Base-by-base conservation (phyloP, 1,140 invertebrate species). In the Halotydeus destructor region DNA sequence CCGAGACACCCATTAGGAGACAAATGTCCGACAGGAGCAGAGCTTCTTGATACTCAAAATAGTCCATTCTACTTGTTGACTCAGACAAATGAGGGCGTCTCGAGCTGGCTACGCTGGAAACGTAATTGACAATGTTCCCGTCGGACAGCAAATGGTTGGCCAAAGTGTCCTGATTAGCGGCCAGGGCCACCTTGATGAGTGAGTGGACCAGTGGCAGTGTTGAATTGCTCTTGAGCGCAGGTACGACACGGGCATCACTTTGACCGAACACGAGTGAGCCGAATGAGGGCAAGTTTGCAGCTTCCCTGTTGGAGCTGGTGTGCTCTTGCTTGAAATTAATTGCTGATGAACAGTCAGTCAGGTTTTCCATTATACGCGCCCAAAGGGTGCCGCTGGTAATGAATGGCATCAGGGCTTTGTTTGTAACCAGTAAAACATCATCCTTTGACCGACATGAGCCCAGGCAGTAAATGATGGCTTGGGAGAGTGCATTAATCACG, bases 41-140 rank as follows among this genome's bases (percentile, higher is more conserved):
- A n/a, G n/a, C n/a, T n/a, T n/a, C n/a, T n/a, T n/a, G n/a, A n/a
- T n/a, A n/a, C n/a, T n/a, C n/a, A n/a, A n/a, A n/a, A n/a, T n/a
- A n/a, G n/a, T n/a, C n/a, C n/a, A n/a, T n/a, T n/a, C n/a, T n/a
- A n/a, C n/a, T n/a, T n/a, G 44, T 69, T 88, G 44, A 98, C 91
- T 27, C 89, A 91, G 39, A 72, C 72, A 52, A 97, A 98, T 60
- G 98, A 98, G 65, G 89, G 89, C 16, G 6, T 11, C 11, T 16
- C 19, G 18, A 26, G 25, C 23, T 39, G 14, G n/a, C 23, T 5
- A 21, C 25, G 16, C 12, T 25, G 3, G 11, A 12, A 16, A 16
- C 2, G 21, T 22, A 9, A 14, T n/a, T 16, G 11, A 11, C 6
- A 5, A 12, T 26, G 19, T 21, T 6, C 19, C 9, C 14, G 3